Evolutionary conservation across 2,888 invertebrate genomes (phyloP), one percentile per base, ranked within the genome.

Genomic region (Colletes collaris): DNA sequence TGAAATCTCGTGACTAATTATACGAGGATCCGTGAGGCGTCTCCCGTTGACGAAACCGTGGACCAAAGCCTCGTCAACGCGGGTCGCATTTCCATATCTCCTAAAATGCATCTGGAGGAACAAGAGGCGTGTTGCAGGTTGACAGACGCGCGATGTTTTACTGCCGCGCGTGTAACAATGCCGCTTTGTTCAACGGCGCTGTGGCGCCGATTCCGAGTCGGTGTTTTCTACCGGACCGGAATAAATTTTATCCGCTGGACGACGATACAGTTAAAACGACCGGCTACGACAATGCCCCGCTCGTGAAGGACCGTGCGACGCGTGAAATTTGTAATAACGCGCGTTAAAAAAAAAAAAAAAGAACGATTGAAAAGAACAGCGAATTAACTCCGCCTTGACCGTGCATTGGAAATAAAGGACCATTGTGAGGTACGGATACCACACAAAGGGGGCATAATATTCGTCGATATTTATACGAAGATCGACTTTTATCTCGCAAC

Each of bases 111-210:
- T 79, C 62, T 49, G 52, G 63, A 35, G 67, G 72, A 49, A 37
- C 52, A 60, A 68, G 55, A 59, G 63, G 63, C 73, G 79, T 58
- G 58, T 58, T 55, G 62, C 73, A 62, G 79, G 74, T 79, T 80
- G 80, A 79, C 74, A 80, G 68, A 74, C 79, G 64, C 68, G 62
- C 74, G 52, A 79, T 79, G 73, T 74, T 79, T 80, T 80, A 80
- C 69, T 65, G 80, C 65, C 56, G 74, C 40, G 60, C 46, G 44
- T 58, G 46, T 62, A 80, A 80, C 80, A 80, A 80, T 80, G 74
- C 79, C 69, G 80, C 79, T 74, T 80, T 80, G 79, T 80, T 80
- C 67, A 19, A 3, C 44, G 37, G 16, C 35, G 67, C 59, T 58
- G 40, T 69, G 62, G 50, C 49, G 65, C 67, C 80, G 75, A 79